These are phyloP conservation scores for Sciurus carolinensis DNA, from an alignment of 2,797 vertebrate species.

Conservation along the genomic window DNA sequence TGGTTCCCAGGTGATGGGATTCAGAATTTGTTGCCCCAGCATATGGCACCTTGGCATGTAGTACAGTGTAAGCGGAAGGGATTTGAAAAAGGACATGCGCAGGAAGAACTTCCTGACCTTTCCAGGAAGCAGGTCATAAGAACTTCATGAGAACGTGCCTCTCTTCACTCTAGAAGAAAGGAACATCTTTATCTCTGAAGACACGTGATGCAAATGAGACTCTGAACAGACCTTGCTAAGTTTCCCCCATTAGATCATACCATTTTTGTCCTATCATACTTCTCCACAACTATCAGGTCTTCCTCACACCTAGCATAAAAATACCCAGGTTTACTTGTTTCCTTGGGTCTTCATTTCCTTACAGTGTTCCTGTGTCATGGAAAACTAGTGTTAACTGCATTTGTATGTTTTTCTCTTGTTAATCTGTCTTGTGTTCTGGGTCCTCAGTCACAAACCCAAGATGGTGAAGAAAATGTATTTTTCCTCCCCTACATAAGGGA, in stretches of 20 bases:
- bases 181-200: background rate
- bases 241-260: no score
- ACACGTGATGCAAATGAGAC: background rate
- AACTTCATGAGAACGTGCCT: no score
- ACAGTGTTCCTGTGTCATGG: no score
- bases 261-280: no score
- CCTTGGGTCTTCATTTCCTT: background rate
- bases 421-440: no score
- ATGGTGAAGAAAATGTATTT: background rate
- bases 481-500: background rate
- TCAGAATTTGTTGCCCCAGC: background rate
- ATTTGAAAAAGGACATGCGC: background rate
- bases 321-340: background rate
- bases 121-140: background rate
- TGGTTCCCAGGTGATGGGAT: background rate
- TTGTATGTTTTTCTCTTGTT: background rate
- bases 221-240: background rate
- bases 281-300: background rate
- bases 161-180: background rate
- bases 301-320: background rate
- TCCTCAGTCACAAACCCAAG: background rate
- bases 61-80: background rate
- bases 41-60: background rate
- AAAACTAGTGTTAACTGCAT: background rate
- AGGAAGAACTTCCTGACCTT: background rate